Conservation (phyloP, 1,140 invertebrate species). For the Drosophila pruinosa region DNA sequence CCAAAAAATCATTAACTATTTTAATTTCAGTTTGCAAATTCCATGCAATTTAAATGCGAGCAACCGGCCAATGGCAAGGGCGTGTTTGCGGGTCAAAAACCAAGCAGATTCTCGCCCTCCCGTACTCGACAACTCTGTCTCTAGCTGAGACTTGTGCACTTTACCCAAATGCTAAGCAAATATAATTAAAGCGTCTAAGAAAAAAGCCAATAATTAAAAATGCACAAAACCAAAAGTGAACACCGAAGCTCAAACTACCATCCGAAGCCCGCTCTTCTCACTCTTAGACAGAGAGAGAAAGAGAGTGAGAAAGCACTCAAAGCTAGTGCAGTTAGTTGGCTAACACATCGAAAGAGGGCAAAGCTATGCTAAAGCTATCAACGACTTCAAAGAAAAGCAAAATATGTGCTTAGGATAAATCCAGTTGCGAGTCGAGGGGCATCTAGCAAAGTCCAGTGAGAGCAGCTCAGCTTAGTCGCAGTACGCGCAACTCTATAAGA, state of each 20-base stretch:
- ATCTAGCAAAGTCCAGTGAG: not conserved
- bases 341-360: not conserved
- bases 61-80: slow-evolving; percentile 47
- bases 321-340: not conserved
- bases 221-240: slow-evolving; percentile 74
- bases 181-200: slow-evolving; percentile 76
- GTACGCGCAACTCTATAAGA: not conserved
- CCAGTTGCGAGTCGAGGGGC: no score
- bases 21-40: slow-evolving; percentile 80
- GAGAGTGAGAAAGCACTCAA: not conserved
- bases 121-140: not conserved
- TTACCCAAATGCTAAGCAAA: slow-evolving; percentile 71
- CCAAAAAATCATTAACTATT: slow-evolving; percentile 80
- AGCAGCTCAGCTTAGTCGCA: no score
- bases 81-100: slow-evolving; percentile 21
- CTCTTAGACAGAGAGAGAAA: not conserved
- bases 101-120: not conserved
- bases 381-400: not conserved
- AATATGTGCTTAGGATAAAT: no score
- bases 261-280: not conserved
- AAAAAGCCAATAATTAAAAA: slow-evolving; percentile 79
- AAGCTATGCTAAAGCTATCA: not conserved
- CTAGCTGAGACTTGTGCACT: slow-evolving; percentile 26
- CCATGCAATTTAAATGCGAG: slow-evolving; percentile 74
- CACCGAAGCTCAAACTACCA: slow-evolving; percentile 7